Percentiles rank a stretch among this genome's conserved stretches.
These are phyloP conservation scores for Varecia variegata DNA, from an alignment of 2,797 vertebrate genomes.

Conservation along the genomic window DNA sequence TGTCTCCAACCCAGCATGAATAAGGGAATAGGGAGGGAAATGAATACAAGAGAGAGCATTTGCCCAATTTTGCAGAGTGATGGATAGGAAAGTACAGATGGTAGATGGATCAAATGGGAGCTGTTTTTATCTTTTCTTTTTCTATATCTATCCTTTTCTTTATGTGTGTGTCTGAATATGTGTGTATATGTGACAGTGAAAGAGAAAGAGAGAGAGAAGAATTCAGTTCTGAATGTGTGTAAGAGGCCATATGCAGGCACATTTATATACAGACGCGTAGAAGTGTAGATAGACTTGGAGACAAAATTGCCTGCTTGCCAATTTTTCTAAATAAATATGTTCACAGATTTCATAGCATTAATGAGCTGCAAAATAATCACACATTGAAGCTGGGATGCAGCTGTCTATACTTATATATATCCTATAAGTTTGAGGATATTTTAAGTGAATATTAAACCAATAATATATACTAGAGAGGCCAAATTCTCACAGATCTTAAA, in stretches of 20 bases:
- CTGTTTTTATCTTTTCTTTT: conserved; percentile 54
- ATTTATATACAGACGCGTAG: conserved; percentile 41
- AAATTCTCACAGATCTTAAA: conserved; percentile 48
- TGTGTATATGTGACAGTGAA: background rate
- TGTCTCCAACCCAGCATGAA: conserved; percentile 46
- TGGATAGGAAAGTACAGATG: conserved; percentile 49
- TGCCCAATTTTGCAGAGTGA: conserved; percentile 50
- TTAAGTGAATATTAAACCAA: conserved; percentile 54
- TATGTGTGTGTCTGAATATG: conserved; percentile 25
- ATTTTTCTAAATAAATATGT: conserved; percentile 66
- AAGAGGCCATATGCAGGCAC: conserved; percentile 61
- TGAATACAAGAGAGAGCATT: background rate
- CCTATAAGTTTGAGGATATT: conserved; percentile 41
- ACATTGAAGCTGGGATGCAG: conserved; percentile 43
- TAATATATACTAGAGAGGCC: background rate
- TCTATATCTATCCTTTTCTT: conserved; percentile 38
- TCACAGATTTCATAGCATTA: conserved; percentile 70
- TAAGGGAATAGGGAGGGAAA: conserved; percentile 42
- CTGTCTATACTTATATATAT: background rate
- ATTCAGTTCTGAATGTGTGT: conserved; percentile 35
- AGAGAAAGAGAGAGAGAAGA: background rate
- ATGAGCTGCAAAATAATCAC: conserved; percentile 66
- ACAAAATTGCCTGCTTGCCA: conserved; percentile 60
- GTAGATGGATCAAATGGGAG: conserved; percentile 44
- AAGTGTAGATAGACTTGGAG: conserved; percentile 51